These are phyloP conservation scores for Chelonus formosanus DNA, from an alignment of 2,888 invertebrate genomes.

Conservation along the genomic window DNA sequence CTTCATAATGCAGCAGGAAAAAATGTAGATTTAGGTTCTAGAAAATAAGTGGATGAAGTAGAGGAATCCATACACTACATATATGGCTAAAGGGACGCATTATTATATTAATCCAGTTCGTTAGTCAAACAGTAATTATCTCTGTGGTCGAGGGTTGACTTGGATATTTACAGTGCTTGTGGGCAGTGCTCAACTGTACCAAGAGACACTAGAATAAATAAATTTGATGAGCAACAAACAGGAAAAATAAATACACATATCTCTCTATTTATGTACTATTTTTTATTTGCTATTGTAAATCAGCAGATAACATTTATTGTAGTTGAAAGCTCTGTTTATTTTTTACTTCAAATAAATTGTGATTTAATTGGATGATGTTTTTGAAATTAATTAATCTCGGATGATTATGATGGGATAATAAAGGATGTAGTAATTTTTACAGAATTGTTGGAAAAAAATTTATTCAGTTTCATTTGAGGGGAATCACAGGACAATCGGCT, in stretches of 20 bases:
- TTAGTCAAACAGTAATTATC: constrained; percentile 51
- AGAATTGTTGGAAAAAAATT: no score
- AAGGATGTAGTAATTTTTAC: no score
- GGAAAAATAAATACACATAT: constrained; percentile 7
- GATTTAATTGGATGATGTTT: no score
- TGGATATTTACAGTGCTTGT: constrained; percentile 29
- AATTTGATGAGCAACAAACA: constrained; percentile 1
- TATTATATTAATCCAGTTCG: constrained; percentile 52
- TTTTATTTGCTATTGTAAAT: background rate
- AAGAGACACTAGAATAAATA: background rate
- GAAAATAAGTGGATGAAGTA: constrained; percentile 31
- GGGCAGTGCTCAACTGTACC: constrained; percentile 14
- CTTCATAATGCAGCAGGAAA: constrained; percentile 1
- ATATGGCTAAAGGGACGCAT: constrained; percentile 43
- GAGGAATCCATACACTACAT: constrained; percentile 22
- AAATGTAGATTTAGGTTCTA: constrained; percentile 24
- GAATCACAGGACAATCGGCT: no score
- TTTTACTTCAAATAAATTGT: no score
- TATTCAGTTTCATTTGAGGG: no score
- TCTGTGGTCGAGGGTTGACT: constrained; percentile 33
- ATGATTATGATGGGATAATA: no score
- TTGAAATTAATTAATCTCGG: no score
- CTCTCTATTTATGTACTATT: background rate
- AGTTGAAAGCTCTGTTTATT: no score
- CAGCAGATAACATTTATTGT: no score